Evolutionary conservation across 2,888 invertebrate genomes (phyloP).

Genomic region (Pammene aurita): DNA sequence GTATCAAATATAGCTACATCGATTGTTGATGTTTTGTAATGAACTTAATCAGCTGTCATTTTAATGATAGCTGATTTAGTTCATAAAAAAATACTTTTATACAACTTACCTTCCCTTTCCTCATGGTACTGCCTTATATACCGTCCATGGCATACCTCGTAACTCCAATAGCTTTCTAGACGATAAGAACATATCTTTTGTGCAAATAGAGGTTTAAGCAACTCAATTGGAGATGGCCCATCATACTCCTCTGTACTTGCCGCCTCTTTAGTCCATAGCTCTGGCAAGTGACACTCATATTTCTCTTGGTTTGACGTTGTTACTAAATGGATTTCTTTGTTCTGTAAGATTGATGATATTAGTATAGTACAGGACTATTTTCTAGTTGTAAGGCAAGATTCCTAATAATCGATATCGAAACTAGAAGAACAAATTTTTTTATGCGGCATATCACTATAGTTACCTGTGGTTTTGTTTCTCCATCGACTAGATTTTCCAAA

Average conservation of each 20-base stretch:
- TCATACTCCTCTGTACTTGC: constrained; percentile 84
- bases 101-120: constrained; percentile 89
- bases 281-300: constrained; percentile 92
- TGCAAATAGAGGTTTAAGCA: constrained; percentile 89
- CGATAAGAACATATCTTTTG: constrained; percentile 93
- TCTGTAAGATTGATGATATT: constrained; percentile 50
- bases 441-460: neutral
- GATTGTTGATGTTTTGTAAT: too few relatives aligned
- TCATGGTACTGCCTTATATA: constrained; percentile 98
- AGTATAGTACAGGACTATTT: too few relatives aligned
- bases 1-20: too few relatives aligned
- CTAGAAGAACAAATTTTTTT: neutral
- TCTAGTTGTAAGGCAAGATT: too few relatives aligned
- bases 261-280: constrained; percentile 80
- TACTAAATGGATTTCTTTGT: constrained; percentile 85
- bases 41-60: neutral
- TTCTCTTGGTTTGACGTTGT: constrained; percentile 91
- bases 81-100: neutral
- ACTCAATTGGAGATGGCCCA: constrained; percentile 90
- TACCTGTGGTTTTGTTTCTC: constrained; percentile 60
- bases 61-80: neutral
- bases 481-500: constrained; percentile 59
- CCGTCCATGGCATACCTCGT: constrained; percentile 97
- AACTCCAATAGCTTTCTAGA: constrained; percentile 97
- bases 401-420: too few relatives aligned